These are phyloP conservation scores for Melanargia galathea DNA, from an alignment of 2,888 invertebrate species.

Conservation along the genomic window DNA sequence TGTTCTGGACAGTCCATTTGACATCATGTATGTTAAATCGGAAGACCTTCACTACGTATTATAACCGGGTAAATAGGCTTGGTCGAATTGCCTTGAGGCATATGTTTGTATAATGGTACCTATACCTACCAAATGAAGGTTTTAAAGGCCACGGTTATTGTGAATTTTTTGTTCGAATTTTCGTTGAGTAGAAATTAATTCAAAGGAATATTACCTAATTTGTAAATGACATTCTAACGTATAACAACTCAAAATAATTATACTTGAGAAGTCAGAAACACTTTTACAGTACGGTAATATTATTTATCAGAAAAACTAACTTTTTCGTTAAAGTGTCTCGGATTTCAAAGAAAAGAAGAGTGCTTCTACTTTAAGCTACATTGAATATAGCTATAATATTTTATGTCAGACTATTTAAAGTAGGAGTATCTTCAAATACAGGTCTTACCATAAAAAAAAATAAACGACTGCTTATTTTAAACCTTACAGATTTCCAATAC, in stretches of 20 bases:
- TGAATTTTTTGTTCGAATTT: no score
- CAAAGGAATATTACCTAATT: neutral
- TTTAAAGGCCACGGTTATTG: neutral
- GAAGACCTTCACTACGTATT: conserved; percentile 3
- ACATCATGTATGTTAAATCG: neutral
- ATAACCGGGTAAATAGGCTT: neutral
- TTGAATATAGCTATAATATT: no score
- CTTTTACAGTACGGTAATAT: conserved; percentile 8
- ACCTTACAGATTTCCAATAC: no score
- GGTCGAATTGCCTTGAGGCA: neutral
- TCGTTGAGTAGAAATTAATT: no score
- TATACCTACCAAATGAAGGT: neutral
- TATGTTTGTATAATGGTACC: neutral
- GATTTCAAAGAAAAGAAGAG: conserved; percentile 19
- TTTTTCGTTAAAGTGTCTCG: conserved; percentile 12
- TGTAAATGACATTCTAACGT: conserved; percentile 4
- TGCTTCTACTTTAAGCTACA: neutral
- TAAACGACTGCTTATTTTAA: no score
- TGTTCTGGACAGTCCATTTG: neutral
- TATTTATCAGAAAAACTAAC: neutral
- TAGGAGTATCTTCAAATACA: conserved; percentile 6
- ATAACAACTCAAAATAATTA: conserved; percentile 27
- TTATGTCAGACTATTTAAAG: neutral
- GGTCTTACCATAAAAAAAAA: no score
- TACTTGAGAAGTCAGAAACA: conserved; percentile 28